Percentiles rank a stretch among this genome's conserved stretches.
Conservation (phyloP, 2,888 invertebrate genomes). For the Drosophila macrospina region DNA sequence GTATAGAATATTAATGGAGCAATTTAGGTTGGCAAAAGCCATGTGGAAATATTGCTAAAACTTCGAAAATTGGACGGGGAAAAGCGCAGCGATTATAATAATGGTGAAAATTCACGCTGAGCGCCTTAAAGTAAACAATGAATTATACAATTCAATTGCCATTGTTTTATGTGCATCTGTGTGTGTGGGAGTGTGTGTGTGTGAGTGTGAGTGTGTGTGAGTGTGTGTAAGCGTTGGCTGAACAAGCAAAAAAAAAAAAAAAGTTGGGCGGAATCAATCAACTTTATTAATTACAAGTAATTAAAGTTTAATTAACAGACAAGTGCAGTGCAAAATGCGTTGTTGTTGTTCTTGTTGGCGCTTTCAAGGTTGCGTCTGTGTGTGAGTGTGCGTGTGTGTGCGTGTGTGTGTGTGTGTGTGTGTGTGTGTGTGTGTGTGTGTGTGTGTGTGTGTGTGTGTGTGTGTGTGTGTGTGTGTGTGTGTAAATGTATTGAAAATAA, state of each 20-base stretch:
- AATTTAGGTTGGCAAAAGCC: background rate
- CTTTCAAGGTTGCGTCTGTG: conserved; percentile 68
- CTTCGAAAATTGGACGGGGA: background rate
- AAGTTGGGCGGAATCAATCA: conserved; percentile 60
- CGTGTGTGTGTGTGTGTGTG: conserved; percentile 35
- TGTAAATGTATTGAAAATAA: conserved; percentile 42
- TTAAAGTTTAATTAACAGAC: conserved; percentile 75
- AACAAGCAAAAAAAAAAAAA: conserved; percentile 3
- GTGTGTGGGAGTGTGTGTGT: background rate
- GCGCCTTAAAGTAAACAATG: conserved; percentile 36
- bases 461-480: conserved; percentile 30
- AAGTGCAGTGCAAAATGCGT: conserved; percentile 28
- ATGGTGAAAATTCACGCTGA: background rate
- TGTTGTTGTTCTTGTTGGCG: conserved; percentile 22
- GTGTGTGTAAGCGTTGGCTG: conserved; percentile 10
- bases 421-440: conserved; percentile 38
- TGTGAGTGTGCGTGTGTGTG: conserved; percentile 30
- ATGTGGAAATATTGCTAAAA: background rate
- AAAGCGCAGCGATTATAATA: background rate
- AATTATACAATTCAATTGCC: background rate
- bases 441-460: conserved; percentile 25
- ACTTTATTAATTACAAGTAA: conserved; percentile 75
- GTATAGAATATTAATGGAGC: background rate
- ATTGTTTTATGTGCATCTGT: background rate
- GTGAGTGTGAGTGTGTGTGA: conserved; percentile 14